Evolutionary conservation across 2,888 invertebrate species (phyloP), one percentile per base, ranked within the genome.

Genomic region (Cerastis leucographa): DNA sequence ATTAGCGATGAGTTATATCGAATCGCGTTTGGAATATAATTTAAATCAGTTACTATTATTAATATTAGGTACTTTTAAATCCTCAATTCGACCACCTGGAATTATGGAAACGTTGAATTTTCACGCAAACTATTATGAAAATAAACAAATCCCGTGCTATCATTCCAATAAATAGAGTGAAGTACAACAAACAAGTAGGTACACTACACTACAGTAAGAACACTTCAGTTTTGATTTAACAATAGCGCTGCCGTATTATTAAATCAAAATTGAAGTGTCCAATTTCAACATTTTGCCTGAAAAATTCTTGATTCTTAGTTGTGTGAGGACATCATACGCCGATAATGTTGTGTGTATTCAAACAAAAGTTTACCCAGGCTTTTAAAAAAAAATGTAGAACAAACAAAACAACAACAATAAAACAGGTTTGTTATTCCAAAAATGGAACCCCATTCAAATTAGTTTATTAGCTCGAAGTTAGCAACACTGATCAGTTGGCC

Each of bases 401-500:
- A 66, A 65, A 77, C 62, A 83, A 76, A 49, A 71, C n/a, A 44
- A 54, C 19, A 76, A 66, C n/a, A 74, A 76, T 68, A 22, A 61
- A 22, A 74, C 14, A 17, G 62, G 78, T 81, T 76, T 84, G 62
- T 62, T 82, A 44, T 69, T 59, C 19, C 61, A 71, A 82, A 78
- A 74, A 73, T 29, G n/a, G 73, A 74, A 51, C 56, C 9, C 65
- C 59, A 72, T 71, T 62, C 66, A 80, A 80, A 80, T 86, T 62
- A 76, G 84, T 86, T 69, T 76, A 74, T 83, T 83, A 77, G 66
- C 68, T 40, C 74, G n/a, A 81, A 84, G 77, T 84, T 85, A 85
- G 71, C 68, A 85, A 66, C 78, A 69, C 42, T 79, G 75, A 86
- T 85, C 83, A 84, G 75, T 78, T 74, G 71, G 62, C 67, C 61